phyloP scores from a whole-genome alignment of 1,140 invertebrate genomes.

The Penaeus chinensis region DNA sequence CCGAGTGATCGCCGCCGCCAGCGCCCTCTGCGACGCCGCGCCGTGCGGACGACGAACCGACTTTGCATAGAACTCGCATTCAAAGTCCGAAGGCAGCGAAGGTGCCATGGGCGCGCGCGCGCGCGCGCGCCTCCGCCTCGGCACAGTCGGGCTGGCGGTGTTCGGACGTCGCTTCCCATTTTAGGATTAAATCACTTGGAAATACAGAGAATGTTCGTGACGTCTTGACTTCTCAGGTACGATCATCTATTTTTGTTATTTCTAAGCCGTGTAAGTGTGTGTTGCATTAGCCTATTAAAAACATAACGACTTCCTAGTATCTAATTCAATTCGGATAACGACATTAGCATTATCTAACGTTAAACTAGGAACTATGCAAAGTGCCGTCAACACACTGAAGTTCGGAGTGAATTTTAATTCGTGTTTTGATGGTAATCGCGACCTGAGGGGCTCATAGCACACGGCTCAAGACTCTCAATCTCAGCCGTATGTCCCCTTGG shows the following conservation, averaged over 20 bases:
- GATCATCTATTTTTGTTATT: not conserved
- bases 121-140: not conserved
- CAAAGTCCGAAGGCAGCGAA: no score
- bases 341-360: slow-evolving; percentile 58
- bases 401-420: slow-evolving; percentile 61
- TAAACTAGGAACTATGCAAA: slow-evolving; percentile 60
- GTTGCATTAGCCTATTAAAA: slow-evolving; percentile 25
- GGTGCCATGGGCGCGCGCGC: no score
- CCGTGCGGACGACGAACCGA: not conserved
- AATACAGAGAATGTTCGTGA: slow-evolving; percentile 50
- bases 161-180: slow-evolving; percentile 53
- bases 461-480: slow-evolving; percentile 4
- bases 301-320: slow-evolving; percentile 35
- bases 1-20: no score
- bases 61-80: not conserved
- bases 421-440: slow-evolving; percentile 58
- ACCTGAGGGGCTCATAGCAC: slow-evolving; percentile 32
- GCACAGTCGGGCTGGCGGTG: not conserved
- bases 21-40: not conserved
- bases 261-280: not conserved
- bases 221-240: slow-evolving; percentile 23
- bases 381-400: slow-evolving; percentile 58
- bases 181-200: slow-evolving; percentile 60
- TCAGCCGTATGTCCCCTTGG: not conserved
- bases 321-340: slow-evolving; percentile 49